Base-by-base conservation (phyloP, 2,113 vertebrate genomes). In the Entelurus aequoreus region DNA sequence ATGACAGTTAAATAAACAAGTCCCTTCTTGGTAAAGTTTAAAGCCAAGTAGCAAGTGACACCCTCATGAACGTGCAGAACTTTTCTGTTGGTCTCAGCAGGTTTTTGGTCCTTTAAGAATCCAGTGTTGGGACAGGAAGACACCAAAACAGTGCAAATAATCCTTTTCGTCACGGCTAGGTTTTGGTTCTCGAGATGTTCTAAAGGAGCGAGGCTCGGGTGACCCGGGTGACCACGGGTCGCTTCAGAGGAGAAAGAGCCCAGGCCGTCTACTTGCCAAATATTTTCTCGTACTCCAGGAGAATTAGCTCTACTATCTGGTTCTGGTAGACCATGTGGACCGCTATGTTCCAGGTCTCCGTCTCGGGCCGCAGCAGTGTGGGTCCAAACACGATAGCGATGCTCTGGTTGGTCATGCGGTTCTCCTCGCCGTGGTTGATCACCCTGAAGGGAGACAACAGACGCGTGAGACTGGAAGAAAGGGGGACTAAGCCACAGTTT, bases 251-350 rank as follows among this genome's bases (percentile, higher is more conserved):
- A 74, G 63, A 54, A 69, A 15, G 60, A 54, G 70, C n/a, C 14
- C 15, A 54, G 19, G 65, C 44, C 9, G 48, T 71, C 85, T 92
- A 91, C 87, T 86, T 85, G 78, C 93, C 91, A 6, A 98, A 98
- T 82, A 98, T 82, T 56, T 88, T 90, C 80, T 92, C 94, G 55
- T 94, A 85, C 82, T 98, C 95, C 72, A 94, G 85, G 40, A 99
- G 88, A 71, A 98, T 93, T 52, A 99, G 89, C 72, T 99, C 96
- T 75, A 99, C 96, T 54, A 98, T 98, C 89, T 99, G 96, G 87
- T 98, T 99, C 87, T 97, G 96, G 82, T 99, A 99, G 0, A 99
- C 92, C 65, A 96, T 97, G 85, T 98, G 94, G 67, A 98, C 87
- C 1, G 95, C 96, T 85, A 97, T 98, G 76, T 96, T 97, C 71